Evolutionary conservation across 2,797 vertebrate genomes (phyloP).

Genomic region (Hafferia zeledoni): DNA sequence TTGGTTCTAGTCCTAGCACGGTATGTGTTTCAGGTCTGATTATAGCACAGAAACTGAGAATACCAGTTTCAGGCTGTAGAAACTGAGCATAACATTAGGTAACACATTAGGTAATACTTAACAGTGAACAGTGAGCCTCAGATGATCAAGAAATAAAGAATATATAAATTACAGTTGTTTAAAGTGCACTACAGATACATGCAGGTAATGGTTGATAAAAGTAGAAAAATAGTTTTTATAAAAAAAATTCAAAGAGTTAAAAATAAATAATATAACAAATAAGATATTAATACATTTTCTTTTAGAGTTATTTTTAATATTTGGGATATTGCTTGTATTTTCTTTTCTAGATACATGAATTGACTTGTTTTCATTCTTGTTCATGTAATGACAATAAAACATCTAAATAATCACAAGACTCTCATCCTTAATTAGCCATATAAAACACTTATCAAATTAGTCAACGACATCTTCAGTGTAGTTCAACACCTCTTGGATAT

Average conservation of each 20-base stretch:
- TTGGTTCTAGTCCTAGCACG: background rate
- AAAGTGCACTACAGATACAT: background rate
- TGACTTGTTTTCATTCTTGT: background rate
- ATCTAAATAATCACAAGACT: background rate
- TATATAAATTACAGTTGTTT: background rate
- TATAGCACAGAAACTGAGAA: background rate
- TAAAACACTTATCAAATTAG: background rate
- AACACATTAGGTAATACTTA: background rate
- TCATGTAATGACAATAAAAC: background rate
- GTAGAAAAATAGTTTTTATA: background rate
- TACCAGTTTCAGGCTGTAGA: background rate
- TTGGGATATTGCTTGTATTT: background rate
- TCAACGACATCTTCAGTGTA: background rate
- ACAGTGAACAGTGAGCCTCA: background rate
- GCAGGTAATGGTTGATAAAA: background rate
- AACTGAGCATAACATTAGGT: background rate
- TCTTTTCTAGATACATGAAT: background rate
- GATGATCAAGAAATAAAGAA: background rate
- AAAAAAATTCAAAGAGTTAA: background rate
- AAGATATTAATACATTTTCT: background rate
- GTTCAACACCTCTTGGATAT: background rate
- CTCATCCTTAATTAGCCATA: background rate
- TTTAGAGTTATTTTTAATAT: background rate
- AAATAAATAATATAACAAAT: background rate
- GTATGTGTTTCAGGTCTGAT: background rate